Conservation (phyloP, 2,888 invertebrate species). For the Plagodis dolabraria region DNA sequence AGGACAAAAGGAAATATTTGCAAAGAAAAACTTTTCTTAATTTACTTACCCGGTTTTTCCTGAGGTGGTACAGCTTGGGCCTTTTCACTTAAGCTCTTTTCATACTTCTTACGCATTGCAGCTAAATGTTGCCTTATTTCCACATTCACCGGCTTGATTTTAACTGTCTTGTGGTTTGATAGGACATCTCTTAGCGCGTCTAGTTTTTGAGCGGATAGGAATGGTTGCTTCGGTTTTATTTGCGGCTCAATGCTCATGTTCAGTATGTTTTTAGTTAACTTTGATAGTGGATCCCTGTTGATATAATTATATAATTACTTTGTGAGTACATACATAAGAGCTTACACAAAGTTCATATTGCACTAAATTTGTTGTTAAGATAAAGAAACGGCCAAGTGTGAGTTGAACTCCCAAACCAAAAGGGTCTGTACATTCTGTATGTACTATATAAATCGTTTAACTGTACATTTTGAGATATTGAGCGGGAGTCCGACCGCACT, state of each 20-base stretch:
- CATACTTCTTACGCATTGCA: constrained; percentile 64
- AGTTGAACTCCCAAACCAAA: too few species aligned
- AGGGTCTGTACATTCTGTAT: too few species aligned
- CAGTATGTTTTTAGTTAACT: constrained; percentile 78
- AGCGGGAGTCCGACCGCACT: too few species aligned
- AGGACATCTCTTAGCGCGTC: constrained; percentile 79
- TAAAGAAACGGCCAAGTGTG: too few species aligned
- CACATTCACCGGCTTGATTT: constrained; percentile 79
- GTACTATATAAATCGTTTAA: too few species aligned
- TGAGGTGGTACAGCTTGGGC: constrained; percentile 3
- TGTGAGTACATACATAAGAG: too few species aligned
- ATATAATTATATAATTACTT: neutral
- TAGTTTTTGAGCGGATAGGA: constrained; percentile 78
- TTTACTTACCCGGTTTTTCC: constrained; percentile 4
- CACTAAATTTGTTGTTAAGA: too few species aligned
- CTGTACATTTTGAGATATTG: too few species aligned
- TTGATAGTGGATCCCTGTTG: constrained; percentile 75
- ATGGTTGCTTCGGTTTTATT: constrained; percentile 63
- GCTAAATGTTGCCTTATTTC: constrained; percentile 72
- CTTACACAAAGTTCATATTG: too few species aligned
- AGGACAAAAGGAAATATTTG: neutral
- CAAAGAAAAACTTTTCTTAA: neutral
- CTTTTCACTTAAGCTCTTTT: constrained; percentile 63
- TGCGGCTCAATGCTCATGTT: constrained; percentile 80
- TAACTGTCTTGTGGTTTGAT: constrained; percentile 78